Evolutionary conservation across 1,140 invertebrate species (phyloP), one percentile per base, ranked within the genome.

Genomic region (Drosophila kohkoa): DNA sequence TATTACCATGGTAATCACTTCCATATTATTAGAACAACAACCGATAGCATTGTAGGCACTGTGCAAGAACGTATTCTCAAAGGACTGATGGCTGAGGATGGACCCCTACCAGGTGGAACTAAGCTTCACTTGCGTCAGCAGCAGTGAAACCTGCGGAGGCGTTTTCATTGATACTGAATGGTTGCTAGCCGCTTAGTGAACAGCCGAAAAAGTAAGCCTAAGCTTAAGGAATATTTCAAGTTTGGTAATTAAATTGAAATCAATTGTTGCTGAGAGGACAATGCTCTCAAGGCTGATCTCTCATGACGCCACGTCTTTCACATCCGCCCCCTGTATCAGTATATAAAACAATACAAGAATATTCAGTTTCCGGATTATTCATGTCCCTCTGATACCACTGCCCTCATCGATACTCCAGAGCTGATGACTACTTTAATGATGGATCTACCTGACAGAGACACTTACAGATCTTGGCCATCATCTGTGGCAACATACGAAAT

Each of bases 161-260:
- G 93, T 94, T 16, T 77, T 95, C 38, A 93, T 95, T 32, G 92
- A 90, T 71, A 77, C 82, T 41, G 49, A 92, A 13, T 94, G 93
- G 93, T 86, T 95, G 2, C 63, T 95, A 28, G 94, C 94, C 2
- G 94, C 95, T 3, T 95, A 95, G 72, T 95, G 95, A 72, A 73
- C 68, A 0, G 20, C 4, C 16, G 16, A 48, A 15, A 51, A n/a
- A 45, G 28, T 6, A 32, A 49, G 25, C 38, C 38, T 10, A 25
- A 43, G n/a, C 7, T 30, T 7, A 25, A 25, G 20, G 8, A 63
- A 6, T 13, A 15, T 25, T 15, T 28, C 5, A 25, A 20, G 32
- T 54, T 64, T 45, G 52, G 10, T 15, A 38, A 13, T 66, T 13
- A 25, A 38, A 8, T 66, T 25, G 35, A 28, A 38, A 6, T 30